Base-by-base conservation (phyloP, 2,113 vertebrate species). In the Tupaia chinensis region DNA sequence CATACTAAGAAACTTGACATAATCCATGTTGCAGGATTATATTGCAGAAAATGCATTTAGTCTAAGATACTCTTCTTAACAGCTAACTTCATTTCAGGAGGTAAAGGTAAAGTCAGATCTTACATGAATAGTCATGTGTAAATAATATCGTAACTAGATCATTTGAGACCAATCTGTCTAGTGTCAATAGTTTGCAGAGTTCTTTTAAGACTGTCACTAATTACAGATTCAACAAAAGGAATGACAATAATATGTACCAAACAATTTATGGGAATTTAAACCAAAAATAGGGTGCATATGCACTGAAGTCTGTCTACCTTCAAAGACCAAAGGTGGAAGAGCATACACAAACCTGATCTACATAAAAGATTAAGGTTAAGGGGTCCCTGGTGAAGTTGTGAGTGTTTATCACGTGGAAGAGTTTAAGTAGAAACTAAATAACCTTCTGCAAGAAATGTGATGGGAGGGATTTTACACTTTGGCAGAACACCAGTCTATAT, bases 381-480 rank as follows among this genome's bases (percentile, higher is more conserved):
- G 27, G 17, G 34, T 74, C 20, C 11, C 53, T 66, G 7, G 13
- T 54, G 11, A 76, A 70, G 11, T 15, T 69, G 9, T 20, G 25
- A 25, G 56, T 56, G 32, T 15, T 11, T 82, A 60, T 8, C 70
- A 4, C 10, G 44, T 74, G 29, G 20, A 86, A 69, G 1, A 53
- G 17, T 94, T 93, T 29, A 69, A 65, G 29, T 53, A 93, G 58
- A 95, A 93, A 70, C 12, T 29, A 58, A 91, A 89, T 16, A 34
- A 60, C 1, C 2, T 7, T 84, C 15, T 29, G 1, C 61, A 91
- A 73, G 19, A 89, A 94, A 56, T n/a, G 22, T 63, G 44, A 74
- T 3, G 81, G 54, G 23, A 74, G 3, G 29, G 4, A 61, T 14
- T 85, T 29, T 68, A 7, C 7, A 22, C 70, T 87, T 89, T 84